Percentiles rank a stretch among this genome's conserved stretches.
Evolutionary conservation across 2,888 invertebrate species (phyloP).

Genomic region (Drosophila neonasuta): DNA sequence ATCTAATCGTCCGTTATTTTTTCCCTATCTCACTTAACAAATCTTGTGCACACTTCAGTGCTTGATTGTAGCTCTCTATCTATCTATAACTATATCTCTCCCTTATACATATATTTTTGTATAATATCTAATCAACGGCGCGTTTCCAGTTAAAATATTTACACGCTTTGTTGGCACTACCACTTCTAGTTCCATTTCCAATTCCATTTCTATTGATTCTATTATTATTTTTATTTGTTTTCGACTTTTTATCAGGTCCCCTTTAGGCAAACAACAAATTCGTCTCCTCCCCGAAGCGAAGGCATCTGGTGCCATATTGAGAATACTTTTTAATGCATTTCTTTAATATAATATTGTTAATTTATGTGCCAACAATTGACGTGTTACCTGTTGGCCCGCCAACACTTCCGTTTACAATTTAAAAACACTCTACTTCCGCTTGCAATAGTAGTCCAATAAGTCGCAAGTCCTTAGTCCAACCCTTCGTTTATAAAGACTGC

Average conservation of each 20-base stretch:
- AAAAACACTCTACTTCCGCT: slow-evolving; percentile 66
- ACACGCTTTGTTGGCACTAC: slow-evolving; percentile 57
- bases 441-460: slow-evolving; percentile 53
- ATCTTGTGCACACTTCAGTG: slow-evolving; percentile 46
- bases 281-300: slow-evolving; percentile 4
- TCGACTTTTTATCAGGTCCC: slow-evolving; percentile 38
- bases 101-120: background rate
- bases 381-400: slow-evolving; percentile 47
- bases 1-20: slow-evolving; percentile 39
- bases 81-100: slow-evolving; percentile 5
- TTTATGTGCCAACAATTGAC: slow-evolving; percentile 28
- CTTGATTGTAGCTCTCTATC: slow-evolving; percentile 18
- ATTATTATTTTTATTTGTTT: slow-evolving; percentile 40
- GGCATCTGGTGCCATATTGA: slow-evolving; percentile 42
- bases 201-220: slow-evolving; percentile 55
- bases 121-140: slow-evolving; percentile 62
- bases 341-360: slow-evolving; percentile 25
- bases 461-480: slow-evolving; percentile 45
- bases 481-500: slow-evolving; percentile 16
- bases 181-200: slow-evolving; percentile 33
- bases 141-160: slow-evolving; percentile 58
- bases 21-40: slow-evolving; percentile 39
- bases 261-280: slow-evolving; percentile 25
- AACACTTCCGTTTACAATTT: slow-evolving; percentile 57
- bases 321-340: slow-evolving; percentile 9